Evolutionary conservation across 1,140 invertebrate genomes (phyloP), one percentile per base, ranked within the genome.

Genomic region (Cotesia chilonis): DNA sequence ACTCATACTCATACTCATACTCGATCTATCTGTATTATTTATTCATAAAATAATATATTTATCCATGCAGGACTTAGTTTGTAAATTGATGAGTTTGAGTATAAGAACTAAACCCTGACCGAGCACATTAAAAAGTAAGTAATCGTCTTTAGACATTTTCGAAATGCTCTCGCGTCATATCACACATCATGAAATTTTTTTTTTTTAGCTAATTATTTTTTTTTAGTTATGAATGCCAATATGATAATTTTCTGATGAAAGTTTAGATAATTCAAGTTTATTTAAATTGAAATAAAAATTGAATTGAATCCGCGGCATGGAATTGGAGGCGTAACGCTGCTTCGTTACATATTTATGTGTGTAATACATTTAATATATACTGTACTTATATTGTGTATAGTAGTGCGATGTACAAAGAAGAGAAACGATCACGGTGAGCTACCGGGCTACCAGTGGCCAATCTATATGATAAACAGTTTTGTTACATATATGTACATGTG

Each of bases 381-480:
- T 12, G n/a, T 17, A 67, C 28, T 28, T 28, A 28, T 28, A 28
- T 28, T 28, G 28, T 28, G 28, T 28, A 28, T 3, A 28, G 28
- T 28, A 28, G 28, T 14, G 20, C 10, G 41, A 59, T 12, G 12
- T 10, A 59, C 28, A n/a, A 28, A 55, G 66, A 73, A 5, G 52
- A 47, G 47, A 28, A 47, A 61, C 76, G 65, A 52, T 75, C 73
- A 74, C 14, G 14, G 51, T 67, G 35, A 67, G 54, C 78, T 76
- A 74, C 71, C 52, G 71, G 51, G 60, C 73, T 65, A 76, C 72
- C 55, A 74, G 47, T 47, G 76, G 79, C 80, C 82, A 85, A 84
- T 85, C 83, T 83, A 83, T 85, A 84, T 83, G 83, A 84, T 85
- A 85, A 84, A 83, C 79, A 81, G 81, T 69, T 76, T 74, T 77